These are phyloP conservation scores for Drosophila robusta DNA, from an alignment of 2,888 invertebrate species.

Conservation along the genomic window DNA sequence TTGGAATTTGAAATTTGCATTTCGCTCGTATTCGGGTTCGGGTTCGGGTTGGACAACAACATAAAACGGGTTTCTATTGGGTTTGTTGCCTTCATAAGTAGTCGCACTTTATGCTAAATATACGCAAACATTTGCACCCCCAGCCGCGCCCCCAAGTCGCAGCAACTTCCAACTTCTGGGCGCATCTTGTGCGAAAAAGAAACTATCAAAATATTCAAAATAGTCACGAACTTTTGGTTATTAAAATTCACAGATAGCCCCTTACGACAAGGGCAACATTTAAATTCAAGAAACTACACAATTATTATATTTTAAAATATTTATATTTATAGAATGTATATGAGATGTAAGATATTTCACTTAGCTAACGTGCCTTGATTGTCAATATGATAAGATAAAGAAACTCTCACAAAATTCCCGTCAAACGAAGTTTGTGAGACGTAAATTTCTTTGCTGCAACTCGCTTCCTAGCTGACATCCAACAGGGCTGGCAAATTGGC, in stretches of 20 bases:
- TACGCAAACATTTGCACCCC: conserved; percentile 31
- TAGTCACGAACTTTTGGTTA: conserved; percentile 9
- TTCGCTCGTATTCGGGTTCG: conserved; percentile 26
- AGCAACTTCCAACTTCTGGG: background rate
- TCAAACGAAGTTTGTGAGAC: background rate
- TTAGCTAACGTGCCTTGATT: no score
- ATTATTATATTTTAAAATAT: no score
- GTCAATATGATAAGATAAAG: no score
- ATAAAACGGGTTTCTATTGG: conserved; percentile 52
- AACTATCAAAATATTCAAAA: background rate
- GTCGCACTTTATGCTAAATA: conserved; percentile 45
- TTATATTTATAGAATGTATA: no score
- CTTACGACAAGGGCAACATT: background rate
- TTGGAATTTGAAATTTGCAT: conserved; percentile 52
- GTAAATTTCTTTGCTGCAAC: background rate
- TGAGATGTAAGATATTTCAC: no score
- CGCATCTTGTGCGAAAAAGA: background rate
- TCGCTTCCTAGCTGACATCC: conserved; percentile 25
- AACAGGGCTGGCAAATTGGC: conserved; percentile 35
- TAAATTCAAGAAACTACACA: no score
- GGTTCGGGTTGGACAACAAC: conserved; percentile 36
- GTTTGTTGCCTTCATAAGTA: conserved; percentile 29
- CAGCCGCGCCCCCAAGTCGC: background rate
- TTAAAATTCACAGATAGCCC: background rate
- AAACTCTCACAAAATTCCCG: no score